Base-by-base conservation (phyloP, 2,888 invertebrate species). In the Tiliacea citrago region DNA sequence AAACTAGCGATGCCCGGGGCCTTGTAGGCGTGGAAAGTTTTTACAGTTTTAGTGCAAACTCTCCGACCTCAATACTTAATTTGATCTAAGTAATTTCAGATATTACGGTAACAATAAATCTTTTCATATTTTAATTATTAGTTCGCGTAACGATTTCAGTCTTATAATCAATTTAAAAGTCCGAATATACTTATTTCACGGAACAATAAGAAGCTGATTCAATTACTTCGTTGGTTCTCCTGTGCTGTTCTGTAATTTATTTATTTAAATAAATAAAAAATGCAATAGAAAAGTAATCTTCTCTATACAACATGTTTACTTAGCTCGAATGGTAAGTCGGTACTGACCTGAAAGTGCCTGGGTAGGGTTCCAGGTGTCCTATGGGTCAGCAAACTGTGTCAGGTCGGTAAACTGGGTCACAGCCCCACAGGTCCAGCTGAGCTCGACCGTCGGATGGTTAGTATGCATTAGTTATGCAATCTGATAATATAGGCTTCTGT, bases 341-440 rank as follows among this genome's bases (percentile, higher is more conserved):
- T 49, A 57, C 65, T 85, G 81, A 83, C 84, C 85, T 84, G 79
- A 75, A 80, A 81, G 49, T 74, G 66, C 68, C 67, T 68, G 74
- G 77, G 67, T 62, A 24, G 77, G 79, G 62, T 75, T 86, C 83
- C 88, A 88, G 90, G 88, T 90, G 79, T 83, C 80, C 79, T 86
- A 86, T 67, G 80, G 85, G 87, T 83, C 84, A 79, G 62, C 51
- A 85, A 91, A 88, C 86, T 87, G 74, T 89, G 91, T 88, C 91
- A 88, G 89, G 90, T 80, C 89, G 73, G 45, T 79, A 77, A 92
- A 91, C 88, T 89, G 79, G 91, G 91, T 90, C 91, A 84, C 71
- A 83, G 67, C 79, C 79, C 62, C 79, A 53, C 65, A 47, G 77
- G 68, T 78, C 73, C 80, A 72, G 73, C 69, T 61, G 47, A 79